Conservation (phyloP, 2,113 vertebrate genomes). For the Toxostoma redivivum region DNA sequence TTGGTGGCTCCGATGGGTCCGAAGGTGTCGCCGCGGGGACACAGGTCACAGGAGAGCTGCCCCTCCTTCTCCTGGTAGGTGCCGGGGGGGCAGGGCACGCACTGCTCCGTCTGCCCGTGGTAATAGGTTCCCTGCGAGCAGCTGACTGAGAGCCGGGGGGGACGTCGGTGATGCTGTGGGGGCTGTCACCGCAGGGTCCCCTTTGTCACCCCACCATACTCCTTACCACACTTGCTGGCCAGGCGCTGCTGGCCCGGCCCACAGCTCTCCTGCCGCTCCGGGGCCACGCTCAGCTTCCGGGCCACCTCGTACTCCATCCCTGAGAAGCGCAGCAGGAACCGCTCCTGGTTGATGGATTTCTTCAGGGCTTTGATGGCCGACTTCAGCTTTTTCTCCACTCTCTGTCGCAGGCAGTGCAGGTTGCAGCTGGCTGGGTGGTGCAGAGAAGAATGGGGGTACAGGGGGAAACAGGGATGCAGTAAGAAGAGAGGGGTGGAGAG, state of each 20-base stretch:
- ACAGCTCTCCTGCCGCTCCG: constrained; percentile 76
- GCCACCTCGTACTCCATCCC: constrained; percentile 95
- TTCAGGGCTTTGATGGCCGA: constrained; percentile 92
- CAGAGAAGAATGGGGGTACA: neutral
- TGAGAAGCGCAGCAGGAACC: constrained; percentile 91
- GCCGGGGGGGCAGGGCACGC: constrained; percentile 88
- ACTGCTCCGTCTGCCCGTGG: constrained; percentile 94
- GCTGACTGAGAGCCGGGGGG: constrained; percentile 90
- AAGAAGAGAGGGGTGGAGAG: neutral
- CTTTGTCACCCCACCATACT: neutral
- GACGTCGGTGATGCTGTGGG: constrained; percentile 25
- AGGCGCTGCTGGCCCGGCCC: constrained; percentile 86
- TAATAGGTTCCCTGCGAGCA: constrained; percentile 94
- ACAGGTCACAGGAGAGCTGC: constrained; percentile 96
- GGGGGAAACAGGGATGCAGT: neutral
- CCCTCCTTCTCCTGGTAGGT: constrained; percentile 98
- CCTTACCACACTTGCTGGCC: constrained; percentile 92
- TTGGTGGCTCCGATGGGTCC: constrained; percentile 89
- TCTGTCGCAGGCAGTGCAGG: constrained; percentile 87
- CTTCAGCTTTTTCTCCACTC: constrained; percentile 91
- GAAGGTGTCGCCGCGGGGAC: constrained; percentile 91
- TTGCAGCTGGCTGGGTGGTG: constrained; percentile 82
- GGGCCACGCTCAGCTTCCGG: constrained; percentile 79
- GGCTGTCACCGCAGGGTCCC: neutral
- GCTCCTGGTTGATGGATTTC: constrained; percentile 97